Percentiles rank a stretch among this genome's conserved stretches.
phyloP scores from a whole-genome alignment of 2,888 invertebrate species.

The Agrilus biguttatus region DNA sequence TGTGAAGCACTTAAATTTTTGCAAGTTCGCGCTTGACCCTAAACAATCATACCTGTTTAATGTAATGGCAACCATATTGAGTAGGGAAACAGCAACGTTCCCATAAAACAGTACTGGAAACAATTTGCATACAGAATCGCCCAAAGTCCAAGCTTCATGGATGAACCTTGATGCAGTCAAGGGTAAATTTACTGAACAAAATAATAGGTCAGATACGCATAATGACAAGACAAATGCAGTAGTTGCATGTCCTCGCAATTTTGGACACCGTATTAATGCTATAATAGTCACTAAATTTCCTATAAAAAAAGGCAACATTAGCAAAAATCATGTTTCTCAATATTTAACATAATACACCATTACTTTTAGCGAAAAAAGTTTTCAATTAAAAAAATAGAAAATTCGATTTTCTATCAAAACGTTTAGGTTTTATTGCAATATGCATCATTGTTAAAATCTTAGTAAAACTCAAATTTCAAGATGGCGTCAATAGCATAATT shows the following conservation, averaged over 20 bases:
- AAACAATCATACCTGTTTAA: constrained; percentile 55
- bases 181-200: constrained; percentile 73
- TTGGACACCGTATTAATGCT: constrained; percentile 63
- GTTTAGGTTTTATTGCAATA: too few species aligned
- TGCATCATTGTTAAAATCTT: too few species aligned
- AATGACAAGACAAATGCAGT: constrained; percentile 79
- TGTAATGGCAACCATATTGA: constrained; percentile 83
- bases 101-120: constrained; percentile 84
- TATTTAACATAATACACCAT: too few species aligned
- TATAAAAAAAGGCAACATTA: constrained; percentile 27
- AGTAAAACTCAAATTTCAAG: too few species aligned
- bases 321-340: too few species aligned
- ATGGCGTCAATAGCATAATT: too few species aligned
- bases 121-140: constrained; percentile 61
- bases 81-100: constrained; percentile 73
- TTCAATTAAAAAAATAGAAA: too few species aligned
- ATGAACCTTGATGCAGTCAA: constrained; percentile 72
- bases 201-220: constrained; percentile 72
- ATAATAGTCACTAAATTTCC: constrained; percentile 73
- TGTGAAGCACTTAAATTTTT: too few species aligned
- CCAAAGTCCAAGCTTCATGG: constrained; percentile 67
- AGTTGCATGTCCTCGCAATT: constrained; percentile 69
- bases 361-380: too few species aligned
- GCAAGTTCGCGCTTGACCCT: neutral
- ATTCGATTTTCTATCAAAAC: too few species aligned